Conservation (phyloP, 2,888 invertebrate genomes). For the Drosophila sordidula region DNA sequence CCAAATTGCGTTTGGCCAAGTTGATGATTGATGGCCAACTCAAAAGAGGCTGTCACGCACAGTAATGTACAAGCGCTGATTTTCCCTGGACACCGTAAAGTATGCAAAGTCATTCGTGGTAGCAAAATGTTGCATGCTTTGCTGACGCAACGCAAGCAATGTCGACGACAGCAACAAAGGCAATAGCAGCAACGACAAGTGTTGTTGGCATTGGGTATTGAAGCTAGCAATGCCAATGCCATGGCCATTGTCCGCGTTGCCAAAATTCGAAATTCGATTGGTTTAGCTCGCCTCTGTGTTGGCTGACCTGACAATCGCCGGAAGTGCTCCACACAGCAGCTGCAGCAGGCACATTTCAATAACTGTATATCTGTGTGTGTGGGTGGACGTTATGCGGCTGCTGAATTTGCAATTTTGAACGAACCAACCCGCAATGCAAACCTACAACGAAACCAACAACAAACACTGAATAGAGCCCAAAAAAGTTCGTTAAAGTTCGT, state of each 20-base stretch:
- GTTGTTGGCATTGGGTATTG: conserved; percentile 28
- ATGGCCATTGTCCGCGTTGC: conserved; percentile 55
- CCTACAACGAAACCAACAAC: conserved; percentile 22
- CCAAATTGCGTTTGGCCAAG: conserved; percentile 35
- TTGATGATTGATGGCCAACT: conserved; percentile 62
- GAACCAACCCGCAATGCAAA: conserved; percentile 32
- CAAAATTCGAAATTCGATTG: conserved; percentile 75
- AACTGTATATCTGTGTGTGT: conserved; percentile 7
- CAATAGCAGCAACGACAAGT: conserved; percentile 11
- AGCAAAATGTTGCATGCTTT: conserved; percentile 59
- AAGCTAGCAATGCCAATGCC: conserved; percentile 66
- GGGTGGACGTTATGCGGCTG: conserved; percentile 37
- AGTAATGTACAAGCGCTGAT: conserved; percentile 30
- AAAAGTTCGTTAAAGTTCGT: conserved; percentile 47
- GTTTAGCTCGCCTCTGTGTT: conserved; percentile 42
- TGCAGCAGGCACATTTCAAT: conserved; percentile 27
- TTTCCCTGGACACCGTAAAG: conserved; percentile 16
- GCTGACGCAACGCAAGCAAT: conserved; percentile 22
- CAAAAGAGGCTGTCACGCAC: conserved; percentile 35
- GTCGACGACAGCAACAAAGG: conserved; percentile 19
- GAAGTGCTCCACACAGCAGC: conserved; percentile 33
- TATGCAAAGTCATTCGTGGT: conserved; percentile 53
- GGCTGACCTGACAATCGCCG: conserved; percentile 19
- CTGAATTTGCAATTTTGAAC: conserved; percentile 63
- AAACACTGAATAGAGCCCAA: conserved; percentile 28